Conservation (phyloP, 1,140 invertebrate species). For the Pristionchus pacificus region DNA sequence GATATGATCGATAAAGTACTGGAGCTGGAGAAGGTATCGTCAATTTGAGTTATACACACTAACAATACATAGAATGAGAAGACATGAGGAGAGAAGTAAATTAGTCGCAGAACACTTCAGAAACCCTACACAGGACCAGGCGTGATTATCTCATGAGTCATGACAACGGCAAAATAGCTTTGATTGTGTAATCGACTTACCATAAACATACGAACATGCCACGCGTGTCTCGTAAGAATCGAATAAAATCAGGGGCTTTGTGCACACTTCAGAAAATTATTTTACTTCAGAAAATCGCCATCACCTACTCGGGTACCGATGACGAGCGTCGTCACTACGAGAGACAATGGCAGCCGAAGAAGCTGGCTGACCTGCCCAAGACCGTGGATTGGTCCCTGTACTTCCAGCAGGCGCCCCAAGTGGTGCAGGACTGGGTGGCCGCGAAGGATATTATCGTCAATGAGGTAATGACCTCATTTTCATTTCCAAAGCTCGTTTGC, state of each 20-base stretch:
- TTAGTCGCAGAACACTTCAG: too few relatives aligned
- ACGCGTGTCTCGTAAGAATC: background rate
- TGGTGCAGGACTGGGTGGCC: background rate
- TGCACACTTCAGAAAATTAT: background rate
- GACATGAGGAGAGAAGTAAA: too few relatives aligned
- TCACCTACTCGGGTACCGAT: background rate
- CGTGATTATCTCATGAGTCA: too few relatives aligned
- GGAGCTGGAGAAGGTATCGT: too few relatives aligned
- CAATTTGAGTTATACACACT: too few relatives aligned
- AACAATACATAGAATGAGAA: too few relatives aligned
- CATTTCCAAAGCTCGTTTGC: too few relatives aligned
- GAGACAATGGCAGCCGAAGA: background rate
- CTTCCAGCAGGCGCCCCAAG: too few relatives aligned
- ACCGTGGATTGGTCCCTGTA: background rate
- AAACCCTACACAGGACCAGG: too few relatives aligned
- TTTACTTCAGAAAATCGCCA: background rate
- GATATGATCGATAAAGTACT: too few relatives aligned
- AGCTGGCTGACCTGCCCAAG: background rate
- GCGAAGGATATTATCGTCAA: background rate
- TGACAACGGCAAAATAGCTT: too few relatives aligned
- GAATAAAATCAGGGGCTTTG: background rate
- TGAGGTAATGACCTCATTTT: too few relatives aligned
- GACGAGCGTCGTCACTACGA: background rate
- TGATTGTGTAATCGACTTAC: conserved; percentile 2
- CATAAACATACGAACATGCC: background rate